phyloP scores from a whole-genome alignment of 2,797 vertebrate genomes.

The Natrix natrix region DNA sequence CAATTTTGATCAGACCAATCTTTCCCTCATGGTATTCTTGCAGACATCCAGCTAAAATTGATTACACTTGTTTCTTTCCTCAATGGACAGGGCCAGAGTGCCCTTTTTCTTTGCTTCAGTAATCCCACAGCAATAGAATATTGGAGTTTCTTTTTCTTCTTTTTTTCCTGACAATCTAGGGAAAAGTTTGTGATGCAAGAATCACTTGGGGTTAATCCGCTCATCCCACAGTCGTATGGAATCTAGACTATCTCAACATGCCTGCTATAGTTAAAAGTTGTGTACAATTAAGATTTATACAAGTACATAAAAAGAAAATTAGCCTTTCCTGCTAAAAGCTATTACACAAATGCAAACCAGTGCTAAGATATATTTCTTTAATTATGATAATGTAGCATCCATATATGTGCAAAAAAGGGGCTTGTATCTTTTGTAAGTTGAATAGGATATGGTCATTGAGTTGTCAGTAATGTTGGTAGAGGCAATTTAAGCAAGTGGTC shows the following conservation, averaged over 20 bases:
- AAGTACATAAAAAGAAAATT: neutral
- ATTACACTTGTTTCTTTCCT: neutral
- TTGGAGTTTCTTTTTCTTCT: neutral
- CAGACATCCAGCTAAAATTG: neutral
- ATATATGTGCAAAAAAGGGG: neutral
- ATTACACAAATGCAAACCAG: neutral
- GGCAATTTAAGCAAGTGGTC: constrained; percentile 36
- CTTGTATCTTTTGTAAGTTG: constrained; percentile 41
- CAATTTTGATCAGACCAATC: neutral
- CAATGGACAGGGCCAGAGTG: neutral
- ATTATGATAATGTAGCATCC: neutral
- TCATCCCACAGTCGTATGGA: neutral
- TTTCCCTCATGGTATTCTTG: neutral
- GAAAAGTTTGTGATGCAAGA: neutral
- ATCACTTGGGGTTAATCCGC: neutral
- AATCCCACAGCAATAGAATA: neutral
- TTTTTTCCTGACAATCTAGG: neutral
- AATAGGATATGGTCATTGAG: constrained; percentile 44
- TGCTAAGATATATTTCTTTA: neutral
- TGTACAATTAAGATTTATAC: constrained; percentile 23
- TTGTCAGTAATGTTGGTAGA: constrained; percentile 40
- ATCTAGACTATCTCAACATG: constrained; percentile 24
- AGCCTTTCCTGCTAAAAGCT: neutral
- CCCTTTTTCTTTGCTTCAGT: neutral
- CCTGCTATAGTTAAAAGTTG: constrained; percentile 1